Base-by-base conservation (phyloP, 2,797 vertebrate species). In the Poeciliopsis gracilis region DNA sequence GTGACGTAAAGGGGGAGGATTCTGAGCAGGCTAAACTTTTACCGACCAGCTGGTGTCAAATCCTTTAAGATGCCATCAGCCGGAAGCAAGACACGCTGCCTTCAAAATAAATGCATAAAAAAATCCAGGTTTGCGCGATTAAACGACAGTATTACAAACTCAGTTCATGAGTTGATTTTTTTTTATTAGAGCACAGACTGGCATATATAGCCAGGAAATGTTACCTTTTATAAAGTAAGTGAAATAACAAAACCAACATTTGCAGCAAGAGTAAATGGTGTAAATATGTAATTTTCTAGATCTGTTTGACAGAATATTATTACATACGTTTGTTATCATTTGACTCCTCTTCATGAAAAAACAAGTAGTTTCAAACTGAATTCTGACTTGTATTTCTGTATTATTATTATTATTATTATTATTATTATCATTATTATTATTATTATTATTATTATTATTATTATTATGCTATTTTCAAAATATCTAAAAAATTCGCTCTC, bases 1-100 rank as follows among this genome's bases (percentile, higher is more conserved):
- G 13, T 90, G 86, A 91, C 88, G 90, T 90, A 53, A 77, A 16
- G 28, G 61, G 81, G 88, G 86, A 72, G 77, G 87, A 82, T 2
- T 79, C 25, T 69, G 73, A 86, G 83, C 76, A 82, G 87, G 80
- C 9, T 81, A 38, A 83, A 82, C 41, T 69, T 63, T 59, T 51
- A 43, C 66, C 47, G 80, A 30, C 76, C 66, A 77, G 59, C 57
- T 77, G 55, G 55, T 41, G 36, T 87, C 28, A 91, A 85, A 75
- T 25, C 41, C 7, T 9, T 28, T 11, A 57, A 12, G 38, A 20
- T 20, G 12, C 1, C 49, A 8, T 2, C 46, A 63, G 81, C 33
- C 77, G 90, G 91, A 92, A 91, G 49, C 72, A 13, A 11, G 15
- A 0, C 0, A 23, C 23, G 25, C 15, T 0, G 2, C 12, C 3